Base-by-base conservation (phyloP, 2,113 vertebrate genomes). In the Passer domesticus region DNA sequence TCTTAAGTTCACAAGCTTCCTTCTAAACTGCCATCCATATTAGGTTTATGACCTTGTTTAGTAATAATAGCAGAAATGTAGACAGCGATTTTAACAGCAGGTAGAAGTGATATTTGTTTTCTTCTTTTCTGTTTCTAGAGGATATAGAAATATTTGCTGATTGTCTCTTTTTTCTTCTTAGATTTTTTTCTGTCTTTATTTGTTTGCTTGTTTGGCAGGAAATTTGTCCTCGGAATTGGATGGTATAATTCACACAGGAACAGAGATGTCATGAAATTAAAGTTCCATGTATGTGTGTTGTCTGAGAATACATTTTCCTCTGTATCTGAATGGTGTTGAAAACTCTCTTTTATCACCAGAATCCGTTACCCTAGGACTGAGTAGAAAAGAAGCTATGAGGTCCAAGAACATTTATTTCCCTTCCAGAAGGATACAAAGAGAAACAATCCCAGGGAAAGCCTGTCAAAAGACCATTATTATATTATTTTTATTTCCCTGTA, bases 281-380 rank as follows among this genome's bases (percentile, higher is more conserved):
- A 92, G 49, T 92, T 81, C 15, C 19, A 17, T 0, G 0, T 15
- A 21, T 4, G 2, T 16, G 1, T 62, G 3, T 27, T 67, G 4
- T 22, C 66, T 19, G 13, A 81, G 16, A 66, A 59, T 55, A 47
- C 13, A 25, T 59, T 88, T 88, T 86, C 74, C 27, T 74, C 15
- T 81, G 11, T 70, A 56, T 47, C 16, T 60, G 18, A 87, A 67
- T 37, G 39, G 7, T 84, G 16, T 12, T 50, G 47, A 84, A 89
- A 70, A 43, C 15, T 85, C 41, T 67, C 28, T 53, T 47, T 50
- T 41, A 19, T 46, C n/a, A 53, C 3, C 15, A 60, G 31, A 37
- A 64, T 37, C 25, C 64, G 7, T 69, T 70, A 46, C 22, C 15
- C 13, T 63, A 59, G 15, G 11, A 46, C 22, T 55, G 8, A 62